Base-by-base conservation (phyloP, 2,888 invertebrate species). In the Eustalomyia histrio region DNA sequence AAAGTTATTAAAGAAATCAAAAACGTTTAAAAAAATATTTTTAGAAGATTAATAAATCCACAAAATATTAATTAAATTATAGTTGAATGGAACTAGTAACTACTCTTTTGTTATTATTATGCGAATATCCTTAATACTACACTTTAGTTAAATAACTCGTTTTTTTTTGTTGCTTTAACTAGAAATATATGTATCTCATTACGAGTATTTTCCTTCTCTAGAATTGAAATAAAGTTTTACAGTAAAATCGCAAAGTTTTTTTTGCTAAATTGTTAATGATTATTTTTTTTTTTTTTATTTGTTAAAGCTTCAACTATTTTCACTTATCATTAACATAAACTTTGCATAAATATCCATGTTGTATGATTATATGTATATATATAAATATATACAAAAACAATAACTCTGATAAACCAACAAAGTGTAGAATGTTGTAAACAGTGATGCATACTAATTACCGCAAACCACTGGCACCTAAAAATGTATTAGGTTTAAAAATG, bases 301-400 rank as follows among this genome's bases (percentile, higher is more conserved):
- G 43, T 47, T 47, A n/a, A 47, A 47, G n/a, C n/a, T 47, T 47
- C n/a, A 47, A 47, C 6, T 16, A 47, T n/a, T 47, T 47, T 47
- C 14, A 47, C n/a, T 47, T 47, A 47, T 47, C 43, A 47, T 47
- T n/a, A 47, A 47, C 43, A 47, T 47, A 47, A 47, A 47, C 14
- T n/a, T 16, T 47, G 43, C n/a, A 47, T 47, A 47, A 47, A n/a
- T n/a, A 47, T 47, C 16, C 43, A 47, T 47, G 43, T 47, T 14
- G 6, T n/a, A 2, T 47, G n/a, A 47, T 47, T 47, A 47, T 14
- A 4, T 14, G 4, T 47, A n/a, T 16, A 14, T 16, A 47, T 1
- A 47, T 16, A 6, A 47, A 47, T 2, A 43, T 14, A 12, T 14
- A 43, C 39, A 39, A 39, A 14, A 47, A 47, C 43, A 47, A 47